Evolutionary conservation across 2,888 invertebrate genomes (phyloP), one percentile per base, ranked within the genome.

Genomic region (Drosophila borborema): DNA sequence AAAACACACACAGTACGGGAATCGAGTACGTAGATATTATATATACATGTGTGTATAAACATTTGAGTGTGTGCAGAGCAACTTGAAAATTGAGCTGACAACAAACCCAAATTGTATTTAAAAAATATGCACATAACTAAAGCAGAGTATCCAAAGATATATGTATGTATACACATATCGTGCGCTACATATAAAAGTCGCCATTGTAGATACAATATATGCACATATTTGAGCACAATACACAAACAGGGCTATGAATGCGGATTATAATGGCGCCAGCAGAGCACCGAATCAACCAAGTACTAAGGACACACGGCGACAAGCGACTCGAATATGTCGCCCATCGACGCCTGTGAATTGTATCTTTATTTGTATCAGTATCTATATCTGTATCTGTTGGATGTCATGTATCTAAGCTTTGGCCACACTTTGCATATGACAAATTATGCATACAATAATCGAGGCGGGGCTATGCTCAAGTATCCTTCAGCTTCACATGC

Each of bases 31-130:
- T 23, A 23, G 3, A 23, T 23, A 28, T 28, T 28, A 4, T 28
- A 6, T 20, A 56, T 38, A 65, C 23, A 20, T 20, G 2, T 20
- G 34, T 55, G 64, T n/a, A 60, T 36, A 51, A 41, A 63, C 9
- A 40, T 6, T 54, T 53, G 56, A 46, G 61, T 9, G 36, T 70
- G 64, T 69, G 59, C 68, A 69, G 68, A 84, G 70, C 81, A 85
- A 85, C 89, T 86, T 90, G 90, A 85, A 90, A 90, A 90, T 90
- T 82, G 84, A 85, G 83, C 90, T 90, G 90, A 89, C 87, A 90
- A 89, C 80, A 86, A 89, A 72, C 87, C 71, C 61, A 70, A 86
- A 90, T 82, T 86, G 88, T 89, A 87, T 87, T 86, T 75, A 61
- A 65, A 84, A 75, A 84, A 83, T 85, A 86, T 86, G 91, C 86